Evolutionary conservation across 2,797 vertebrate species (phyloP), one percentile per base, ranked within the genome.

Genomic region (Coendou prehensilis): DNA sequence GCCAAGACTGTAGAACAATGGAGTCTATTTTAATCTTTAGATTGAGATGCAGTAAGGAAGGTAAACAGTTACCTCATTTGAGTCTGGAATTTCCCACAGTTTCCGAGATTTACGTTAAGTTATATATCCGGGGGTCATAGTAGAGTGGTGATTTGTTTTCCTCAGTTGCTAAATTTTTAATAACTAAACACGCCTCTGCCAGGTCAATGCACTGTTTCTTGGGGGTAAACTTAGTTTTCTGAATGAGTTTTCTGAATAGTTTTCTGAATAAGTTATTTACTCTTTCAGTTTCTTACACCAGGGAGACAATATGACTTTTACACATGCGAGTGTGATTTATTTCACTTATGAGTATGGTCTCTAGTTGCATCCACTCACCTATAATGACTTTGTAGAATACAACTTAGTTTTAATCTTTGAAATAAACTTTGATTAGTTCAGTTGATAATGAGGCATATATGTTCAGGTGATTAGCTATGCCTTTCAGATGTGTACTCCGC

Each of bases 11-110:
- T 83, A 26, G 61, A 96, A 98, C 97, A 98, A 97, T 98, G 92
- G 97, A 79, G 94, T 94, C 96, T 98, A 89, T 98, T 98, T 98
- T 98, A 98, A 97, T 97, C 96, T 96, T 91, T 94, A 92, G 93
- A 97, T 96, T 97, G 96, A 98, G 98, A 97, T 97, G 96, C 97
- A 97, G 41, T 97, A 85, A 97, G 95, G 95, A 97, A 98, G 93
- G 94, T 98, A 97, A 97, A 87, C 97, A 97, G 97, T 98, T 98
- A 97, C 93, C 97, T 98, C 82, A 94, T 97, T 97, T 54, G 56
- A 96, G 79, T 83, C 93, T 96, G 98, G 97, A 96, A 96, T 96
- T 96, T 98, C 97, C 98, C 98, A 64, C 96, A 92, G 92, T 96
- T 98, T 97, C 86, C 96, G 89, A 96, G 86, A 97, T 87, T 83